These are phyloP conservation scores for Pseudochromis fuscus DNA, from an alignment of 2,797 vertebrate genomes.

Conservation along the genomic window DNA sequence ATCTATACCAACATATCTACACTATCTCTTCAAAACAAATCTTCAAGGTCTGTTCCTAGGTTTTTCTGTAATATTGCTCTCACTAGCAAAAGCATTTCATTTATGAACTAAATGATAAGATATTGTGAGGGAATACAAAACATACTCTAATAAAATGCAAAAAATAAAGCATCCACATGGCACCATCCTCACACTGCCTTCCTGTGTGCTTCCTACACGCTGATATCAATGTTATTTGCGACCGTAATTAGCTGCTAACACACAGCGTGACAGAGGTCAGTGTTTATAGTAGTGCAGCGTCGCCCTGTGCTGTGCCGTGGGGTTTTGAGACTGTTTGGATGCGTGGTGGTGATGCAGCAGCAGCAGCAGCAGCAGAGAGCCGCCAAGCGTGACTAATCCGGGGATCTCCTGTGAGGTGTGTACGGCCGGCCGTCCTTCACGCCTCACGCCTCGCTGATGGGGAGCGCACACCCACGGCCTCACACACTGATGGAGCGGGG, in stretches of 20 bases:
- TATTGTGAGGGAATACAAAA: neutral
- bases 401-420: constrained; percentile 73
- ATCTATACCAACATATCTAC: too few species aligned
- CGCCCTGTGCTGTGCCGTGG: constrained; percentile 51
- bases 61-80: too few species aligned
- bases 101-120: too few species aligned
- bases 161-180: neutral
- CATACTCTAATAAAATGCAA: neutral
- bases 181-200: neutral
- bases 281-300: constrained; percentile 34
- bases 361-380: constrained; percentile 44
- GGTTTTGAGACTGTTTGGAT: constrained; percentile 66
- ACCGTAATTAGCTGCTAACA: constrained; percentile 29
- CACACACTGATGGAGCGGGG: neutral
- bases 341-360: constrained; percentile 54
- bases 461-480: constrained; percentile 29
- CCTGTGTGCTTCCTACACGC: neutral
- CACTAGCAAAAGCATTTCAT: too few species aligned
- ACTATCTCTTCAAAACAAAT: too few species aligned
- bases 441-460: constrained; percentile 56
- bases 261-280: constrained; percentile 17
- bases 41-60: too few species aligned
- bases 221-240: constrained; percentile 24
- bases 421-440: constrained; percentile 72
- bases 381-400: constrained; percentile 74